A percentile compares a stretch with the other conserved stretches of the same genome.
These are phyloP conservation scores for Ormia ochracea DNA, from an alignment of 2,888 invertebrate species.

Conservation along the genomic window DNA sequence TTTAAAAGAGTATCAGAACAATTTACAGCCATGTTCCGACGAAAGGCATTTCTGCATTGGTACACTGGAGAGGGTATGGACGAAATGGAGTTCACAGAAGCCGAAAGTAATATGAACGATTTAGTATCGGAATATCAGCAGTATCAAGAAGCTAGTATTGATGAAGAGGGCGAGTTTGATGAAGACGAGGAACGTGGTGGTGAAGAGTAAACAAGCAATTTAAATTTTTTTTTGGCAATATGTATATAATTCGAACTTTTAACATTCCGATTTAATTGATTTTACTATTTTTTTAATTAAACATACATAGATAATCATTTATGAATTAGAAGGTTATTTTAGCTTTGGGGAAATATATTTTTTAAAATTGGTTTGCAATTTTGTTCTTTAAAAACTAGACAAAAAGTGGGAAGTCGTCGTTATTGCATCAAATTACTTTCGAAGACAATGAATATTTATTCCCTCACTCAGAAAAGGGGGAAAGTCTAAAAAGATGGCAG, in stretches of 20 bases:
- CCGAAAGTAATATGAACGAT: constrained; percentile 94
- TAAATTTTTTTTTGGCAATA: background rate
- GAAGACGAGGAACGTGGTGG: constrained; percentile 79
- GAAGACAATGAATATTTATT: no score
- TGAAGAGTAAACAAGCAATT: constrained; percentile 69
- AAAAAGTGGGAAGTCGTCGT: no score
- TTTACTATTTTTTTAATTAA: no score
- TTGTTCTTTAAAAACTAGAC: no score
- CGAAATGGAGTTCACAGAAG: constrained; percentile 97
- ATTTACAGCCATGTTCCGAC: constrained; percentile 96
- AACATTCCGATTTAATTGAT: no score
- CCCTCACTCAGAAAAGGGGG: no score
- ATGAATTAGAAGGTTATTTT: no score
- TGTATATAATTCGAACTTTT: background rate
- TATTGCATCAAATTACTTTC: no score
- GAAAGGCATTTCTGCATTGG: constrained; percentile 98
- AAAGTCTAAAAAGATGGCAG: no score
- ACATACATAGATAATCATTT: no score
- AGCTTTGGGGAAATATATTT: no score
- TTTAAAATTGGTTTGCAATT: no score
- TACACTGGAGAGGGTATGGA: constrained; percentile 98
- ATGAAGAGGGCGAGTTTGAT: constrained; percentile 90
- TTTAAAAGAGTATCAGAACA: constrained; percentile 95
- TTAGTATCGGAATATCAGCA: constrained; percentile 94
- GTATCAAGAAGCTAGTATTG: constrained; percentile 93